Conservation (phyloP, 1,140 invertebrate species). For the Saccostrea glomerata region DNA sequence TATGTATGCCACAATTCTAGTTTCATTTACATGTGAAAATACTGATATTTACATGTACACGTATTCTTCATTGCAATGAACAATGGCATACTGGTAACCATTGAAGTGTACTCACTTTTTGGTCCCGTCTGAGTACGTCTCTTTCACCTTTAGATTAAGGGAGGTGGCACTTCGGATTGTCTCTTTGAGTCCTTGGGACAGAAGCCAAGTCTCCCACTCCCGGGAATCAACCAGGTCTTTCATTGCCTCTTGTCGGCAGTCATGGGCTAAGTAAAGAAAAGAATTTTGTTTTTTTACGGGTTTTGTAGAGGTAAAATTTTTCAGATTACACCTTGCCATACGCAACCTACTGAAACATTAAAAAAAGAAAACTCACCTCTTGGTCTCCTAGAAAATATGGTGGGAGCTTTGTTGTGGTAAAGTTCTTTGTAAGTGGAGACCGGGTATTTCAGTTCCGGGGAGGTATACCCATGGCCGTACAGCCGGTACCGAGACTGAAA, state of each 20-base stretch:
- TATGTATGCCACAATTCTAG: too few species aligned
- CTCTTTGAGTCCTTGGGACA: conserved; percentile 68
- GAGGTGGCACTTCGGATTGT: conserved; percentile 62
- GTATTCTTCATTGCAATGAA: too few species aligned
- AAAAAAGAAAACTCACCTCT: conserved; percentile 54
- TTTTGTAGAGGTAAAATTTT: too few species aligned
- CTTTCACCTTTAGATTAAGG: conserved; percentile 58
- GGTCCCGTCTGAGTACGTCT: conserved; percentile 44
- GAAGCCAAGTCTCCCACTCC: conserved; percentile 71
- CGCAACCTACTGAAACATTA: not conserved
- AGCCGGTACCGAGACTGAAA: conserved; percentile 69
- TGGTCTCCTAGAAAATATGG: conserved; percentile 61
- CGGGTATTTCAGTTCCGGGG: conserved; percentile 52
- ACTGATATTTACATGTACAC: too few species aligned
- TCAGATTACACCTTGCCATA: not conserved
- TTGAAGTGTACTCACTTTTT: conserved; percentile 51
- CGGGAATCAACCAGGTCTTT: conserved; percentile 63
- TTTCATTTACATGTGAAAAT: too few species aligned
- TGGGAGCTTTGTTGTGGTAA: conserved; percentile 64
- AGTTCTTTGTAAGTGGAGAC: conserved; percentile 64
- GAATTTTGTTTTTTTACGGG: not conserved
- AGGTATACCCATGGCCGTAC: conserved; percentile 65
- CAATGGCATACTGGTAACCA: too few species aligned
- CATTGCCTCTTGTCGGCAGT: conserved; percentile 69
- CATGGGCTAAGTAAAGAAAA: conserved; percentile 67